Evolutionary conservation across 2,888 invertebrate genomes (phyloP).

Genomic region (Cartodere bifasciata): DNA sequence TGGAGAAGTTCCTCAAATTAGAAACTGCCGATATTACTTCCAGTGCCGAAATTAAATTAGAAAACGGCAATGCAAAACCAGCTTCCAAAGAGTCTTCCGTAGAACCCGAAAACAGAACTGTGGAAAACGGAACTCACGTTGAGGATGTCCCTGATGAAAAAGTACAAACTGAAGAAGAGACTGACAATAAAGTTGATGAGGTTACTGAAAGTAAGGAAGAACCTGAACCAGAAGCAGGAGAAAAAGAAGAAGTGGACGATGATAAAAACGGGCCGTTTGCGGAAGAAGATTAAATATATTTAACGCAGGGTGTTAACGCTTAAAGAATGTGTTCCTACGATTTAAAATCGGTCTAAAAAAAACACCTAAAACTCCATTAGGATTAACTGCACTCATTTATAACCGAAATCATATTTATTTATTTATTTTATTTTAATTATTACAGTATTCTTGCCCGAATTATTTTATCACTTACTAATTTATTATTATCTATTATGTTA

Average conservation of each 20-base stretch:
- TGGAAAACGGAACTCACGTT: conserved; percentile 14
- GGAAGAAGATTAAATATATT: conserved; percentile 9
- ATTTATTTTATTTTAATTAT: no score
- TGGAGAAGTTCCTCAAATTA: conserved; percentile 78
- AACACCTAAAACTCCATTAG: no score
- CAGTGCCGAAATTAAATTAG: conserved; percentile 34
- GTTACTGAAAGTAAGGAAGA: conserved; percentile 15
- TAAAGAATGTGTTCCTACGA: no score
- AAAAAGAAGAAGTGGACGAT: conserved; percentile 21
- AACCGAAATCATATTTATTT: no score
- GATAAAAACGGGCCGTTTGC: conserved; percentile 8
- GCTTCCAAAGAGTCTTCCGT: conserved; percentile 24
- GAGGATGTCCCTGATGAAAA: conserved; percentile 17
- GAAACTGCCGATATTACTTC: conserved; percentile 41
- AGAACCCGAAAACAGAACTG: conserved; percentile 25
- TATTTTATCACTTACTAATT: no score
- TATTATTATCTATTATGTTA: no score
- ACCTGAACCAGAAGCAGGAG: conserved; percentile 19
- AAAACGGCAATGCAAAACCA: conserved; percentile 25
- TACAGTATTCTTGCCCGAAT: no score
- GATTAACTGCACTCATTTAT: no score
- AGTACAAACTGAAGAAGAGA: conserved; percentile 25
- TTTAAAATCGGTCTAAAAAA: no score
- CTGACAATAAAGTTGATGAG: conserved; percentile 21
- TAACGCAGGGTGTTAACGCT: no score